phyloP scores from a whole-genome alignment of 1,140 invertebrate species.

The Vanessa atalanta region DNA sequence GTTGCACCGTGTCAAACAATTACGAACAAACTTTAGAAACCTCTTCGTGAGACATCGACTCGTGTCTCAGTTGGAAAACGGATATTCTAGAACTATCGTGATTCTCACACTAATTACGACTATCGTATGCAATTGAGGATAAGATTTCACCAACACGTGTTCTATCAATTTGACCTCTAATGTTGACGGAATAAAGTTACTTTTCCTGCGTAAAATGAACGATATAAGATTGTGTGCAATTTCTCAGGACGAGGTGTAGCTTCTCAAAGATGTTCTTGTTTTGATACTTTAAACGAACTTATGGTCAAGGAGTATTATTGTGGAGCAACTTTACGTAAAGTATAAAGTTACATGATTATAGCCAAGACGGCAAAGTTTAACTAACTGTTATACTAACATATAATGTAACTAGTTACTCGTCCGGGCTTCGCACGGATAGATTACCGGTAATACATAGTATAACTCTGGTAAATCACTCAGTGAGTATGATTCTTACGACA shows the following conservation, averaged over 20 bases:
- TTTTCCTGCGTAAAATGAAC: neutral
- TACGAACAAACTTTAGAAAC: neutral
- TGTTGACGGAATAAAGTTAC: neutral
- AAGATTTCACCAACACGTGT: neutral
- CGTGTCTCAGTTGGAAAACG: conserved; percentile 3
- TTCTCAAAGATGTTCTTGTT: conserved; percentile 4
- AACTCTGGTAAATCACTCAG: no score
- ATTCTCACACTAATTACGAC: conserved; percentile 9
- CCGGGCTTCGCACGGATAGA: no score
- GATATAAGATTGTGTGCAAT: neutral
- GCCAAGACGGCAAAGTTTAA: neutral
- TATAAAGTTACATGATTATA: conserved; percentile 6
- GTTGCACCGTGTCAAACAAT: conserved; percentile 8
- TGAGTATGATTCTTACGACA: no score
- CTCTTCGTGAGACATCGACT: neutral
- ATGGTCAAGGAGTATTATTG: conserved; percentile 3
- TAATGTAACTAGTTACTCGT: no score
- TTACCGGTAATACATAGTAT: no score
- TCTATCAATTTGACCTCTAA: neutral
- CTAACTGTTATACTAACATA: neutral
- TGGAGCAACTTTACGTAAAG: neutral
- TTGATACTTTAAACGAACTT: conserved; percentile 7
- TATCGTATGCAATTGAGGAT: conserved; percentile 10
- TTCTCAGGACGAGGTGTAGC: conserved; percentile 3
- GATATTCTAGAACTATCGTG: neutral